Conservation (phyloP, 2,113 vertebrate genomes). For the Otocyon megalotis region DNA sequence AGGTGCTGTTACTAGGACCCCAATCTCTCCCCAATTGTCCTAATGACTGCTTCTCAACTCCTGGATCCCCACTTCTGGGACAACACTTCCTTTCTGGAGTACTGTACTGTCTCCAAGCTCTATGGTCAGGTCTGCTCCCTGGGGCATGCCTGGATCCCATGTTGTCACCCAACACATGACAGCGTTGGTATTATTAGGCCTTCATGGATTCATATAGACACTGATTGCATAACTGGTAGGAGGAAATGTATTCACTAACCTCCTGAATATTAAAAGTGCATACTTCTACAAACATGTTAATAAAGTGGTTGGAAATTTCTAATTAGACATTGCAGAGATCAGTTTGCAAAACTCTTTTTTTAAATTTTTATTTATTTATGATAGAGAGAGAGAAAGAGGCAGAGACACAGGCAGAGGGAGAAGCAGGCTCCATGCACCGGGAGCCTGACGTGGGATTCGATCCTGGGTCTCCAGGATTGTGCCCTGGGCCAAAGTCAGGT, state of each 20-base stretch:
- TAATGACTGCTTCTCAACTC: not conserved
- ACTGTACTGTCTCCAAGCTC: not conserved
- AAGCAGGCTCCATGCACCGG: too few species aligned
- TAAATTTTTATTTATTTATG: too few species aligned
- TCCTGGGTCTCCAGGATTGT: too few species aligned
- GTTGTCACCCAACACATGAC: not conserved
- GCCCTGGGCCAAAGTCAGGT: too few species aligned
- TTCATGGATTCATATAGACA: not conserved
- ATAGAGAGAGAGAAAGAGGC: too few species aligned
- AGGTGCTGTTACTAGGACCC: not conserved
- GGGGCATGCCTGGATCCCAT: not conserved
- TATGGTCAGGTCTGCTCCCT: not conserved
- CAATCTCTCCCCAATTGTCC: too few species aligned
- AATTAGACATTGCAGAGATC: not conserved
- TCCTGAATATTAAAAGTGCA: not conserved
- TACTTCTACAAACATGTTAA: not conserved
- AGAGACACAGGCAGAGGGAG: too few species aligned
- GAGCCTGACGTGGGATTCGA: too few species aligned
- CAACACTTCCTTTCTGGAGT: not conserved
- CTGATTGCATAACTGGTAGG: not conserved
- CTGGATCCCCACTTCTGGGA: not conserved
- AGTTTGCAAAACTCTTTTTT: not conserved
- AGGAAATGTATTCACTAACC: not conserved
- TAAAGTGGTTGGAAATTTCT: not conserved
- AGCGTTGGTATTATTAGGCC: not conserved